Evolutionary conservation across 2,888 invertebrate genomes (phyloP).

Genomic region (Drosophila paranaensis): DNA sequence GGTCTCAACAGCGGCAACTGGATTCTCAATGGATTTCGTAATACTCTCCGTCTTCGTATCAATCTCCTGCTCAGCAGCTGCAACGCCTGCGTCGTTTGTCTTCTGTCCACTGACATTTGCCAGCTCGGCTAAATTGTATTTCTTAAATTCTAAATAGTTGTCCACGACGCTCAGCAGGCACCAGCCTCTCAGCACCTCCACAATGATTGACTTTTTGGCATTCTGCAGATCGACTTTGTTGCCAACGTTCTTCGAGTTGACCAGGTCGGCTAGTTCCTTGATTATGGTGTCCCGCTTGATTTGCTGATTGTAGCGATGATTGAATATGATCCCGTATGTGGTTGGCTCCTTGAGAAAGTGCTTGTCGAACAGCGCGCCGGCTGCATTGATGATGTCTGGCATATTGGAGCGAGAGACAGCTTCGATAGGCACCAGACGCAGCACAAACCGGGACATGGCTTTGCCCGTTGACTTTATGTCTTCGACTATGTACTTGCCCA

Average conservation of each 20-base stretch:
- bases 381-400: slow-evolving; percentile 90
- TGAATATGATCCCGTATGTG: slow-evolving; percentile 91
- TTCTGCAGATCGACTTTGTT: slow-evolving; percentile 92
- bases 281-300: slow-evolving; percentile 90
- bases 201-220: slow-evolving; percentile 91
- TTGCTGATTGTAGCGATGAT: slow-evolving; percentile 91
- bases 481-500: slow-evolving; percentile 90
- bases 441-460: slow-evolving; percentile 90
- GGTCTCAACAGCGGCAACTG: slow-evolving; percentile 16
- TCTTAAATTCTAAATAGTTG: slow-evolving; percentile 91
- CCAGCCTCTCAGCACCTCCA: slow-evolving; percentile 92
- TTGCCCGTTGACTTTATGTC: slow-evolving; percentile 89
- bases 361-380: slow-evolving; percentile 89
- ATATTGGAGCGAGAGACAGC: slow-evolving; percentile 92
- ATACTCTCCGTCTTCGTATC: slow-evolving; percentile 12
- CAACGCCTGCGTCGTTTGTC: slow-evolving; percentile 8
- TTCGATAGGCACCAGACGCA: slow-evolving; percentile 93
- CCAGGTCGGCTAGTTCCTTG: slow-evolving; percentile 89
- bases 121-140: slow-evolving; percentile 92
- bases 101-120: slow-evolving; percentile 56
- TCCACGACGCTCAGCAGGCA: slow-evolving; percentile 93
- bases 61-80: slow-evolving; percentile 4
- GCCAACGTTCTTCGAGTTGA: slow-evolving; percentile 88
- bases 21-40: slow-evolving; percentile 21
- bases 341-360: slow-evolving; percentile 90